Conservation (phyloP, 2,888 invertebrate genomes). For the Acleris literana region DNA sequence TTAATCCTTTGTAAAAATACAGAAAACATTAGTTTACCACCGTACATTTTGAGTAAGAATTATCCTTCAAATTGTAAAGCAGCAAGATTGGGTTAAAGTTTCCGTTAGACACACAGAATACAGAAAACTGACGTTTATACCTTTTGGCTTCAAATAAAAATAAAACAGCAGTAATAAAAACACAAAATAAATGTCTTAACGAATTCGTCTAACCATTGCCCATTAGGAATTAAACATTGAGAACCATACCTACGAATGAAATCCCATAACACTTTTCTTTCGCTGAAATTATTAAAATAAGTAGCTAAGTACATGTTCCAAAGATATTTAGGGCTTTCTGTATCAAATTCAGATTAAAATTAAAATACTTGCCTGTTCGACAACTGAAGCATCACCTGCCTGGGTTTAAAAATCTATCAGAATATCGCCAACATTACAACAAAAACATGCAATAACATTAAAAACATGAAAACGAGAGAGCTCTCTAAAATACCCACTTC, state of each 20-base stretch:
- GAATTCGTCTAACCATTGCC: background rate
- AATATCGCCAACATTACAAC: constrained; percentile 46
- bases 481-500: constrained; percentile 81
- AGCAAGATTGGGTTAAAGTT: too few species aligned
- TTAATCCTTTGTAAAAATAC: too few species aligned
- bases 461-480: constrained; percentile 33
- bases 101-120: background rate
- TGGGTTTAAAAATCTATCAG: constrained; percentile 68
- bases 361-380: constrained; percentile 73
- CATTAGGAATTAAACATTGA: constrained; percentile 3
- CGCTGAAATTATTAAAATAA: constrained; percentile 64
- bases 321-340: constrained; percentile 5
- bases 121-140: constrained; percentile 15
- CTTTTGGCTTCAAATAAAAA: constrained; percentile 30
- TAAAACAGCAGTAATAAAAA: constrained; percentile 9
- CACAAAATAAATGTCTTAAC: background rate
- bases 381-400: constrained; percentile 74
- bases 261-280: constrained; percentile 75
- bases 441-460: constrained; percentile 43
- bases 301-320: constrained; percentile 25
- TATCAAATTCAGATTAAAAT: constrained; percentile 27
- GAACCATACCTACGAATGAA: constrained; percentile 72
- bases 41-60: too few species aligned
- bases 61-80: too few species aligned
- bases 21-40: too few species aligned